These are phyloP conservation scores for Poecilia velifera DNA, from an alignment of 2,797 vertebrate genomes.

Conservation along the genomic window DNA sequence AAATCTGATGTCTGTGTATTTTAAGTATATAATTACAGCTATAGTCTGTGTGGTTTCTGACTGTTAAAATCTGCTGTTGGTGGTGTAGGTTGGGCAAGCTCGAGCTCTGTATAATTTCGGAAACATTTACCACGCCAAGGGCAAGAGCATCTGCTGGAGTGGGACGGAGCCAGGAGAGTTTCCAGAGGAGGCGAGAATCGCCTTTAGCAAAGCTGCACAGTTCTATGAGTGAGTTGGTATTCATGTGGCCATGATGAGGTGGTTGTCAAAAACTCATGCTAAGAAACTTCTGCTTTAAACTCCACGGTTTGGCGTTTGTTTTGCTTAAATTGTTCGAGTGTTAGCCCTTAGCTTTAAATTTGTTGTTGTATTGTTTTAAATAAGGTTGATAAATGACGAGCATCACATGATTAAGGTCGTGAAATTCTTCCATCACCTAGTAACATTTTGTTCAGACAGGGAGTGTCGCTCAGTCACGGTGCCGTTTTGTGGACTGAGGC, in stretches of 20 bases:
- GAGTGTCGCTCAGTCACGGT: not conserved
- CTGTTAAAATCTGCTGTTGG: slow-evolving; percentile 66
- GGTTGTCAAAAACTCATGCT: not conserved
- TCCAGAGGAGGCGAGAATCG: slow-evolving; percentile 89
- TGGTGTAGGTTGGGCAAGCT: slow-evolving; percentile 92
- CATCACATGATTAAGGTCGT: not conserved
- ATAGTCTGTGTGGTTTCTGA: slow-evolving; percentile 64
- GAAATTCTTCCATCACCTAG: not conserved
- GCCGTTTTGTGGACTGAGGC: not conserved
- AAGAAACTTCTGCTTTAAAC: not conserved
- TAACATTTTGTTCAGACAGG: not conserved
- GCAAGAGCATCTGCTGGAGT: slow-evolving; percentile 90
- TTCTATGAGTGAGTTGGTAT: slow-evolving; percentile 91
- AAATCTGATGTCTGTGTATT: slow-evolving; percentile 69
- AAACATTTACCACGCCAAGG: slow-evolving; percentile 96
- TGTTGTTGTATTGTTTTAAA: not conserved
- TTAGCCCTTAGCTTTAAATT: not conserved
- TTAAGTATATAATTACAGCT: slow-evolving; percentile 75
- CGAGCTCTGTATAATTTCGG: slow-evolving; percentile 97
- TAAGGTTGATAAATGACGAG: not conserved
- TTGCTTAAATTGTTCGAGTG: not conserved
- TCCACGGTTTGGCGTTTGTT: not conserved
- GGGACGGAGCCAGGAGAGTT: slow-evolving; percentile 91
- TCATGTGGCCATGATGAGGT: not conserved
- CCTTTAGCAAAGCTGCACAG: slow-evolving; percentile 90